Evolutionary conservation across 2,113 vertebrate genomes (phyloP).

Genomic region (Plestiodon gilberti): DNA sequence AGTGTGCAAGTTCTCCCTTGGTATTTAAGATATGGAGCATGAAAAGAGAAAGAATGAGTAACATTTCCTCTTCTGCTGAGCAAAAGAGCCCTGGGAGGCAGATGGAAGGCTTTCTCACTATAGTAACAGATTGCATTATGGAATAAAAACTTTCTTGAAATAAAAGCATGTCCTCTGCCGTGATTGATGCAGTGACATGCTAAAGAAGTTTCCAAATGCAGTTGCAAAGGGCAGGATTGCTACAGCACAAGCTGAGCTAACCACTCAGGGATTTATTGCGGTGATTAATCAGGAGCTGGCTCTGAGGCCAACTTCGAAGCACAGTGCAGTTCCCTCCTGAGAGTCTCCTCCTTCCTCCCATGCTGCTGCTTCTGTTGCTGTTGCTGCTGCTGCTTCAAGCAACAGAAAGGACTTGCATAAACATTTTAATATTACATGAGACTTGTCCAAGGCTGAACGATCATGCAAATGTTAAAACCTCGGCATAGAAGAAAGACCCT

Average conservation of each 20-base stretch:
- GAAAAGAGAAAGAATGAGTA: not conserved
- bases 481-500: conserved; percentile 52
- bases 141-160: conserved; percentile 23
- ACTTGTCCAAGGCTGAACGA: conserved; percentile 77
- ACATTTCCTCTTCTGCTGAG: not conserved
- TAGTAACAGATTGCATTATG: conserved; percentile 39
- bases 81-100: not conserved
- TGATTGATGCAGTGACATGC: conserved; percentile 24
- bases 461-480: conserved; percentile 71
- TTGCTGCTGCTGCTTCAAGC: conserved; percentile 67
- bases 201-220: conserved; percentile 24
- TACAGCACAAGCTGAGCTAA: conserved; percentile 16
- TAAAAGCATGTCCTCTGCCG: conserved; percentile 7
- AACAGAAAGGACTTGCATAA: conserved; percentile 74
- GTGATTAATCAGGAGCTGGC: conserved; percentile 58
- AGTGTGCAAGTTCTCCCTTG: not conserved
- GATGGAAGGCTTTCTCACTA: conserved; percentile 14
- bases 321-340: conserved; percentile 57
- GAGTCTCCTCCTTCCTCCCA: conserved; percentile 67
- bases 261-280: conserved; percentile 47
- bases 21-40: not conserved
- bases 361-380: conserved; percentile 57
- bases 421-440: conserved; percentile 83
- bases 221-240: not conserved
- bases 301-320: conserved; percentile 48